Conservation (phyloP, 64 coral and sea anemone species). For the Porites lutea region DNA sequence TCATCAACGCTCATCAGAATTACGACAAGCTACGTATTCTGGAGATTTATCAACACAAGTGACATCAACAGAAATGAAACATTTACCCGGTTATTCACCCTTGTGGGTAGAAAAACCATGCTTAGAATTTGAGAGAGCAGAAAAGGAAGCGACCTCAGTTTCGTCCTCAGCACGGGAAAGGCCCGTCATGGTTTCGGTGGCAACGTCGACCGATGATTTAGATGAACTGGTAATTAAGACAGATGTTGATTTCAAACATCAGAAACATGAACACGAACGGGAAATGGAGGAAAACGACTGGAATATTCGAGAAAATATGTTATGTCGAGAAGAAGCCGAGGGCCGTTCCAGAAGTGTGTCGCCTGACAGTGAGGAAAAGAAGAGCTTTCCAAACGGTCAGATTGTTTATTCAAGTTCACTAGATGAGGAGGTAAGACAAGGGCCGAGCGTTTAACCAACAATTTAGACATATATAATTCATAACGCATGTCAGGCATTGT, state of each 20-base stretch:
- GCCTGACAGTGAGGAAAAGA: constrained; percentile 56
- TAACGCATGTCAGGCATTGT: no score
- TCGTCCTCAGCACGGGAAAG: not conserved
- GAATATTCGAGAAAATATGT: constrained; percentile 65
- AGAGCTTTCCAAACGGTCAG: not conserved
- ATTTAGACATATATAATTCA: no score
- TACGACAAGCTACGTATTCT: not conserved
- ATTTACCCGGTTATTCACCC: not conserved
- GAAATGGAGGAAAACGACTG: not conserved
- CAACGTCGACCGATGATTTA: constrained; percentile 79
- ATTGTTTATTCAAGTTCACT: not conserved
- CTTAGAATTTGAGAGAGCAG: not conserved
- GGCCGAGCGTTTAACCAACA: not conserved
- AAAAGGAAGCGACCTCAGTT: constrained; percentile 12
- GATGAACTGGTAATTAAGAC: not conserved
- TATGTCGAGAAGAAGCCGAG: constrained; percentile 61
- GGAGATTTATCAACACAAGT: not conserved
- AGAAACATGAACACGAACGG: constrained; percentile 15
- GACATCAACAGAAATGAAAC: not conserved
- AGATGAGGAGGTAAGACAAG: constrained; percentile 78
- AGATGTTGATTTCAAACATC: not conserved
- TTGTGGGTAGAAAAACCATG: not conserved
- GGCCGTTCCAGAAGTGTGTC: constrained; percentile 63
- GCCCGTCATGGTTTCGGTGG: constrained; percentile 6
- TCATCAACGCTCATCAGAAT: not conserved